Evolutionary conservation across 2,797 vertebrate genomes (phyloP).

Genomic region (Uromys caudimaculatus): DNA sequence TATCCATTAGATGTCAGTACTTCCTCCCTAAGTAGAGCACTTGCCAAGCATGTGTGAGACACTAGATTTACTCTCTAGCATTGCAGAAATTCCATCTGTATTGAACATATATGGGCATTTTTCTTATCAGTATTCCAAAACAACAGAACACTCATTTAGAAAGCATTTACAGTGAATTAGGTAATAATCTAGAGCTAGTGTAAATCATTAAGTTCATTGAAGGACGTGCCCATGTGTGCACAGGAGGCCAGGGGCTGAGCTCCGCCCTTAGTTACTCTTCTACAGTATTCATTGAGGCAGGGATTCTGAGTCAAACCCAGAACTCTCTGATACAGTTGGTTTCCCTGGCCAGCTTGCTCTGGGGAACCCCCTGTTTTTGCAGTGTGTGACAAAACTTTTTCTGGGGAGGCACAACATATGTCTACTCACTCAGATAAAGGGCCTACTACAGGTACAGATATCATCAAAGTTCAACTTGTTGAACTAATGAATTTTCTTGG

Average conservation of each 20-base stretch:
- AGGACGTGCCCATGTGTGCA: neutral
- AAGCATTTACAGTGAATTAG: neutral
- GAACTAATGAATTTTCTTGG: neutral
- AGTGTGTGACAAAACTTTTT: neutral
- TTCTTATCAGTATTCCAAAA: neutral
- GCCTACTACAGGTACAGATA: neutral
- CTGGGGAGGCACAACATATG: neutral
- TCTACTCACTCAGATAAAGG: neutral
- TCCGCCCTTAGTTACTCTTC: neutral
- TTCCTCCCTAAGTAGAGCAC: neutral
- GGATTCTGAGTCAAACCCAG: neutral
- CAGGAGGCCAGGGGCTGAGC: neutral
- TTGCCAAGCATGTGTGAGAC: neutral
- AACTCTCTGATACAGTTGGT: neutral
- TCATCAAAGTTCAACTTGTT: neutral
- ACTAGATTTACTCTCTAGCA: neutral
- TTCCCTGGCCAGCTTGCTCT: neutral
- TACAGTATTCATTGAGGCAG: neutral
- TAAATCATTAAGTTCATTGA: neutral
- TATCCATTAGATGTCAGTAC: neutral
- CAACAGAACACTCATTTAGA: neutral
- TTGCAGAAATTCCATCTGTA: neutral
- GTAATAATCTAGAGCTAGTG: neutral
- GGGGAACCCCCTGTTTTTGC: too few species aligned
- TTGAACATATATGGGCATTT: neutral